A percentile compares a stretch with the other conserved stretches of the same genome.
Evolutionary conservation across 2,888 invertebrate species (phyloP).

Genomic region (Coenonympha glycerion): DNA sequence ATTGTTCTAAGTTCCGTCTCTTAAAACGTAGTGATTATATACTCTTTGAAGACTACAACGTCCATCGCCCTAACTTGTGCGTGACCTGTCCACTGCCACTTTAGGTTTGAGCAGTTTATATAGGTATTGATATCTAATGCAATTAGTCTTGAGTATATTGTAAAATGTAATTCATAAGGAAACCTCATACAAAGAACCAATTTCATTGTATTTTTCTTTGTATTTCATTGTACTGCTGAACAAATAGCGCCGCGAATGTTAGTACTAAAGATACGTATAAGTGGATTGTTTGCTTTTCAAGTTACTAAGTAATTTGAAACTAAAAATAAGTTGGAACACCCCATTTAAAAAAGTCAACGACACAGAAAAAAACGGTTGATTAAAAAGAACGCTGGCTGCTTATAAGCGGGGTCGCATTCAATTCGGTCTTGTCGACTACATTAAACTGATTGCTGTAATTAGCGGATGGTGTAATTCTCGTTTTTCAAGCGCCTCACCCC

Average conservation of each 20-base stretch:
- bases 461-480: conserved; percentile 73
- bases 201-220: no score
- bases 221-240: neutral
- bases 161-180: no score
- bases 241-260: neutral
- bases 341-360: neutral
- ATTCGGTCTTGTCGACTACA: conserved; percentile 69
- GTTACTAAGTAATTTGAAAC: neutral
- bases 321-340: neutral
- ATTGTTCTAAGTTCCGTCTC: no score
- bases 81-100: no score
- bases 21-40: no score
- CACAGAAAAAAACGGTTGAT: conserved; percentile 23
- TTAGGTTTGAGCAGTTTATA: no score
- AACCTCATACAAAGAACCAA: no score
- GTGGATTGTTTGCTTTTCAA: neutral
- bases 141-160: no score
- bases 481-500: conserved; percentile 51
- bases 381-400: conserved; percentile 41
- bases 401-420: conserved; percentile 54
- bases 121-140: no score
- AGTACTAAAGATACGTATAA: neutral
- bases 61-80: no score
- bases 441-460: conserved; percentile 75
- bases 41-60: no score